Evolutionary conservation across 2,797 vertebrate species (phyloP).

Genomic region (Choloepus didactylus): DNA sequence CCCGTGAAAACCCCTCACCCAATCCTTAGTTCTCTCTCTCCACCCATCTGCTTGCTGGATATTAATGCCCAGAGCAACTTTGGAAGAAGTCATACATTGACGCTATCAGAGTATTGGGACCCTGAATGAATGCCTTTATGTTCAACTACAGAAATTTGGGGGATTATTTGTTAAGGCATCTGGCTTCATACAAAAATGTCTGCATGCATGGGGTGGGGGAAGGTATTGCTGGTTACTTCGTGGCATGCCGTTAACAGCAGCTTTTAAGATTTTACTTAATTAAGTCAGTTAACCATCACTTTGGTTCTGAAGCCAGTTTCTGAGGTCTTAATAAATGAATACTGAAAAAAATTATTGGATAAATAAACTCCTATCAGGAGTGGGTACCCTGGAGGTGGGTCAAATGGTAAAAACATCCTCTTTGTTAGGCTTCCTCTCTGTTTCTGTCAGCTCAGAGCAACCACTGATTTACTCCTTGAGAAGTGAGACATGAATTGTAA

Average conservation of each 20-base stretch:
- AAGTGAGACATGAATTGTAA: not conserved
- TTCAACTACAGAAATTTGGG: not conserved
- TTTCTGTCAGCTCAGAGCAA: not conserved
- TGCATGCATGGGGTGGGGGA: not conserved
- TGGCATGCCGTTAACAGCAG: not conserved
- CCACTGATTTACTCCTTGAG: not conserved
- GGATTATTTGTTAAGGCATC: not conserved
- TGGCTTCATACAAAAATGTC: not conserved
- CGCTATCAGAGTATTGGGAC: not conserved
- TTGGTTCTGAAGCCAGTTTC: not conserved
- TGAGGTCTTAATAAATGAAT: slow-evolving; percentile 17
- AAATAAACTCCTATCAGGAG: not conserved
- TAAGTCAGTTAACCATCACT: slow-evolving; percentile 28
- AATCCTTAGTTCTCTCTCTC: not conserved
- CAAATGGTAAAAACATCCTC: not conserved
- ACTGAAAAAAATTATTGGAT: not conserved
- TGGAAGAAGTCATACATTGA: not conserved
- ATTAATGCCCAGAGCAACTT: not conserved
- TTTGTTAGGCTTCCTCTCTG: not conserved
- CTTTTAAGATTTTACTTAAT: slow-evolving; percentile 44
- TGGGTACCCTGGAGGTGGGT: not conserved
- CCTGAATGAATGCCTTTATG: not conserved
- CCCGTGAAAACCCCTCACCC: not conserved
- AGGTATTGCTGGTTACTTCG: not conserved
- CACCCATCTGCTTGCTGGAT: not conserved